Base-by-base conservation (phyloP, 2,113 vertebrate species). In the Mellivora capensis region DNA sequence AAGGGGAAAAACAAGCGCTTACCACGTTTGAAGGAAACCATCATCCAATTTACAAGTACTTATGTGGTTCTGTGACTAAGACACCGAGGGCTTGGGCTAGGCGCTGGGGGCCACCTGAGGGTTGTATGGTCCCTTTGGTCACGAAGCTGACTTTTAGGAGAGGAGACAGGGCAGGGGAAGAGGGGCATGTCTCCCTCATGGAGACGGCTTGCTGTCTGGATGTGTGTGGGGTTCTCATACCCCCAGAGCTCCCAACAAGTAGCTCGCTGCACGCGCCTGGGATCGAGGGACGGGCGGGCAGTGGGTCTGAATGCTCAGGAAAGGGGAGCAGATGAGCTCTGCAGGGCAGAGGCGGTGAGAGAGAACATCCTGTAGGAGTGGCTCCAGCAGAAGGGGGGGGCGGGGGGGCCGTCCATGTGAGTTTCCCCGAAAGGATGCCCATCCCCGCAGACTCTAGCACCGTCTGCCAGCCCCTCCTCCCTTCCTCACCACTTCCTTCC, bases 1-100 rank as follows among this genome's bases (percentile, higher is more conserved):
- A 77, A 90, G 37, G 39, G 88, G 61, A 94, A 96, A 95, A 96
- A 76, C 87, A 95, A 72, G 89, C 2, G 49, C 37, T 96, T 71
- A 85, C 82, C 20, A 34, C 6, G 7, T 93, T 69, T 42, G 5
- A 96, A 87, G 27, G 91, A 84, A 97, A 44, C 69, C 54, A 29
- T 57, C 29, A 47, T 96, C 62, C 71, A 69, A 21, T 96, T 94
- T 93, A 69, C 52, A 95, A 82, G 62, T 42, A 44, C 71, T 93
- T 87, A 9, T 0, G n/a, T 76, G 72, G 84, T 14, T 4, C 95
- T 94, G 47, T 76, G 91, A 87, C 47, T 49, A 87, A 57, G 49
- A 67, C 15, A 7, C 61, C 0, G 15, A 67, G 54, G 81, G 87
- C 79, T 47, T 80, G 69, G 57, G 42, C 29, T 13, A 42, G 61